phyloP scores from a whole-genome alignment of 2,797 vertebrate species.

The Molossus molossus region DNA sequence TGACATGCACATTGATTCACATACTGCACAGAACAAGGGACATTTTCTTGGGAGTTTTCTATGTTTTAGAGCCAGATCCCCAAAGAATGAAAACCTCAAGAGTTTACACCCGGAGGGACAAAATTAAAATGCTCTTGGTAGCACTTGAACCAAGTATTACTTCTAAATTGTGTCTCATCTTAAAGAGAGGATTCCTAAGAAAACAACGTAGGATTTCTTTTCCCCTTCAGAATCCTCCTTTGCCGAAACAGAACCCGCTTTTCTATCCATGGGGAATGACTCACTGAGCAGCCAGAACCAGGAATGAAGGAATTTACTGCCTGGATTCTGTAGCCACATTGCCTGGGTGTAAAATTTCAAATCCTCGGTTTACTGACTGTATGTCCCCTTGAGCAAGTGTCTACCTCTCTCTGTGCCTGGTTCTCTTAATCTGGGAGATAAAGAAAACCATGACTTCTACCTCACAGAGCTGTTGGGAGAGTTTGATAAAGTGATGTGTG shows the following conservation, averaged over 20 bases:
- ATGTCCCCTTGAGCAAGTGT: not conserved
- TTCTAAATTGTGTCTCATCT: not conserved
- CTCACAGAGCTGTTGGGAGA: not conserved
- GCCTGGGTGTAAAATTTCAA: not conserved
- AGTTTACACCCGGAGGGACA: constrained; percentile 14
- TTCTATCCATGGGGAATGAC: not conserved
- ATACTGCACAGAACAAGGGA: not conserved
- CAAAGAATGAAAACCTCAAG: constrained; percentile 52
- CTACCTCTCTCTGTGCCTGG: not conserved
- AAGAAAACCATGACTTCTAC: not conserved
- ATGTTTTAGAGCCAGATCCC: constrained; percentile 16
- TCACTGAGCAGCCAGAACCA: not conserved
- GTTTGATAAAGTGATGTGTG: not conserved
- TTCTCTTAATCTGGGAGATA: not conserved
- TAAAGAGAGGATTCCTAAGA: not conserved
- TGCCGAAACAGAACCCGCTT: not conserved
- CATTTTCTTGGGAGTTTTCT: not conserved
- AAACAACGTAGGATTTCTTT: not conserved
- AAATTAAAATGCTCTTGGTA: constrained; percentile 39
- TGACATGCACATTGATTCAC: not conserved
- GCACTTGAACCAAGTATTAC: not conserved
- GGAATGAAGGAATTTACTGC: not conserved
- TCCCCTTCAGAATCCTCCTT: not conserved
- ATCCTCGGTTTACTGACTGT: not conserved
- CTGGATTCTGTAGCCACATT: not conserved